Base-by-base conservation (phyloP, 2,888 invertebrate genomes). In the Microchrysa polita region DNA sequence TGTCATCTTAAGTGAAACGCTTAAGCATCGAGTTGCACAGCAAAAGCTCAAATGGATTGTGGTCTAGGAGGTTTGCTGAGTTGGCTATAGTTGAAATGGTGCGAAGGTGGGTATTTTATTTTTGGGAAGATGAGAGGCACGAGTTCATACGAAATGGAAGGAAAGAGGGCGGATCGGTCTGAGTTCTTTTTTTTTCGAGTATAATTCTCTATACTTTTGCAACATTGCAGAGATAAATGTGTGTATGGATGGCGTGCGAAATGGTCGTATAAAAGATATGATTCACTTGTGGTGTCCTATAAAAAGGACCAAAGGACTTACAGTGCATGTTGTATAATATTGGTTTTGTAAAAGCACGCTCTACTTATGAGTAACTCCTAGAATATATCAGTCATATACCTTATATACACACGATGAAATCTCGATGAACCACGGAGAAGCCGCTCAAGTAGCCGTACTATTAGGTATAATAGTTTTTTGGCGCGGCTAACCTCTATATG, bases 1-100 rank as follows among this genome's bases (percentile, higher is more conserved):
- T 69, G 55, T 69, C 69, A 69, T 69, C 69, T 69, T 69, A 69
- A 69, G 55, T 55, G 69, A 69, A 65, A 69, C 69, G 69, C 69
- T 69, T 69, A 69, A 69, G 69, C 55, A 34, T 69, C n/a, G 69
- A 65, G 65, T 44, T 65, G 22, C 69, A 40, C 10, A 16, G 23
- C 55, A 69, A 69, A 69, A 55, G 55, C 55, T 69, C 69, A 57
- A 40, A 40, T 55, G 42, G 55, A 69, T 55, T 69, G 69, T 55
- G 69, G 69, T 69, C 69, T 52, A 53, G 40, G 48, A 48, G 18
- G 20, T n/a, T 20, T 27, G n/a, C 48, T 12, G 12, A n/a, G 14
- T n/a, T n/a, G n/a, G n/a, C n/a, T n/a, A n/a, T 40, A 48, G 65
- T 48, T 16, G 18, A 14, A 44, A 22, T 65, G 48, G 65, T 16